These are phyloP conservation scores for Agelastica alni DNA, from an alignment of 2,888 invertebrate species.

Conservation along the genomic window DNA sequence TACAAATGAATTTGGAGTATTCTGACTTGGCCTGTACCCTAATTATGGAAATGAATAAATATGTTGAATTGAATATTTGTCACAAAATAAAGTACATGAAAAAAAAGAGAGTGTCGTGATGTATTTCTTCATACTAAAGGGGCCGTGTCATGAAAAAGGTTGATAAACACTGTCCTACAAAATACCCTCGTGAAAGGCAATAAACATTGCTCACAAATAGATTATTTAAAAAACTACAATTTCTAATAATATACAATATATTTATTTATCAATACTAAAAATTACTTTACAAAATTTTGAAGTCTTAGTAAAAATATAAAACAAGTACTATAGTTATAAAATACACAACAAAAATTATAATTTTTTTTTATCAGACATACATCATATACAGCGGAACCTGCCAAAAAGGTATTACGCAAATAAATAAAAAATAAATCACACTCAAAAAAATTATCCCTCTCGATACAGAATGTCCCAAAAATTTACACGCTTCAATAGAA, in stretches of 20 bases:
- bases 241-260: slow-evolving; percentile 17
- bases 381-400: slow-evolving; percentile 11
- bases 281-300: slow-evolving; percentile 23
- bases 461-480: neutral
- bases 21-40: too few relatives aligned
- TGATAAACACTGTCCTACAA: too few relatives aligned
- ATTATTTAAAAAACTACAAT: too few relatives aligned
- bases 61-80: too few relatives aligned
- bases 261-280: slow-evolving; percentile 19
- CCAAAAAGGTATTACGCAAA: slow-evolving; percentile 18
- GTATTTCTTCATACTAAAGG: too few relatives aligned
- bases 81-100: too few relatives aligned
- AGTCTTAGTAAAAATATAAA: slow-evolving; percentile 29
- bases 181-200: too few relatives aligned
- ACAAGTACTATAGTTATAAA: slow-evolving; percentile 21
- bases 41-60: too few relatives aligned
- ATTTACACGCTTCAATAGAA: neutral
- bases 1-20: too few relatives aligned
- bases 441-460: slow-evolving; percentile 2
- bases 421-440: slow-evolving; percentile 22
- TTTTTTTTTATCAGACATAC: neutral
- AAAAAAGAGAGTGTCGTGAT: too few relatives aligned
- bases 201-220: too few relatives aligned
- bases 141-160: too few relatives aligned
- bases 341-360: slow-evolving; percentile 21